Conservation (phyloP, 2,888 invertebrate genomes). For the Drosophila subsilvestris region DNA sequence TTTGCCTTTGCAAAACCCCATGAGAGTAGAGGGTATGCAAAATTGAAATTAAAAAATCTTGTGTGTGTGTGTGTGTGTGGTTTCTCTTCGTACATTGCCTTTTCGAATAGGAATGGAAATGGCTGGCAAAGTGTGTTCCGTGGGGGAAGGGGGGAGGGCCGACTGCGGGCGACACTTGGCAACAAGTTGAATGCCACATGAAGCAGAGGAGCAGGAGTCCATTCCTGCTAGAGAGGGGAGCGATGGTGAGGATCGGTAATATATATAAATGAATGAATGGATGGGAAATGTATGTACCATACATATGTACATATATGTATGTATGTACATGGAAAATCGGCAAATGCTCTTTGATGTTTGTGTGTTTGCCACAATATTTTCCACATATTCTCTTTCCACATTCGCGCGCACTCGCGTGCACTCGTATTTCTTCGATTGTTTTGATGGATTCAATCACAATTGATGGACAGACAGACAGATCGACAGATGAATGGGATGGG, state of each 20-base stretch:
- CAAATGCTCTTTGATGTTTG: conserved; percentile 36
- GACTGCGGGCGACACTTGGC: conserved; percentile 58
- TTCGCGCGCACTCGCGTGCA: conserved; percentile 5
- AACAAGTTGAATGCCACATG: conserved; percentile 68
- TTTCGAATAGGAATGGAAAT: conserved; percentile 37
- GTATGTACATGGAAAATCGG: conserved; percentile 12
- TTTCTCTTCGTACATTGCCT: conserved; percentile 50
- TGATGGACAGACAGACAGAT: conserved; percentile 8
- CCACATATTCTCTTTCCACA: conserved; percentile 29
- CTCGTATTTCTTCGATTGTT: conserved; percentile 29
- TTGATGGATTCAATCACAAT: conserved; percentile 37
- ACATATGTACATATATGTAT: neutral
- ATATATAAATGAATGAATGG: conserved; percentile 5
- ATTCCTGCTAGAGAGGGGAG: conserved; percentile 32
- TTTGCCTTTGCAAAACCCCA: too few relatives aligned
- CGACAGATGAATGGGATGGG: neutral
- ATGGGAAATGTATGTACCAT: neutral
- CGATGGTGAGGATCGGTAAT: conserved; percentile 26
- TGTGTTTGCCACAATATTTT: conserved; percentile 45
- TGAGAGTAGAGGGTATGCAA: neutral
- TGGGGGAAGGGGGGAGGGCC: neutral
- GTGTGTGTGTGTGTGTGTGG: conserved; percentile 1
- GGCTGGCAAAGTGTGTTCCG: conserved; percentile 20
- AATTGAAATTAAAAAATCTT: conserved; percentile 55
- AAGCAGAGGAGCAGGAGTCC: neutral